phyloP scores from a whole-genome alignment of 2,888 invertebrate species.

The Epinotia brunnichana region DNA sequence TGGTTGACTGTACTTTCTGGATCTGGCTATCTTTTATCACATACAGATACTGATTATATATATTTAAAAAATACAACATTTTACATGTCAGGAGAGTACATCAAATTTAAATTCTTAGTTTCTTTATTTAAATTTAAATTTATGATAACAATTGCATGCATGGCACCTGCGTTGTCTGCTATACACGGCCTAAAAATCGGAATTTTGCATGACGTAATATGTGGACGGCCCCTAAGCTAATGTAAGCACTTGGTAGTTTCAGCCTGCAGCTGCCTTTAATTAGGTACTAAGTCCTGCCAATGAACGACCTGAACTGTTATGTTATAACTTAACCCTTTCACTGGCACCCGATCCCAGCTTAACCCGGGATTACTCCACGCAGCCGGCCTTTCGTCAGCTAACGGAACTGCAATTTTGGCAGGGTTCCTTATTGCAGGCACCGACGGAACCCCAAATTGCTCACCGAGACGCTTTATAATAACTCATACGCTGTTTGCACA shows the following conservation, averaged over 20 bases:
- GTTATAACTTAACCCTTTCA: constrained; percentile 31
- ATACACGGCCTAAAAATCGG: too few relatives aligned
- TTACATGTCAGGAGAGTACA: too few relatives aligned
- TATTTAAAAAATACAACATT: too few relatives aligned
- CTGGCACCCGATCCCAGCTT: constrained; percentile 47
- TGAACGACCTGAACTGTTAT: constrained; percentile 11
- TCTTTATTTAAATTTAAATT: too few relatives aligned
- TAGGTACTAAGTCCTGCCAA: background rate
- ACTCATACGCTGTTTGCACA: constrained; percentile 70
- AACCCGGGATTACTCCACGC: constrained; percentile 56
- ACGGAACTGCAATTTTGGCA: constrained; percentile 79
- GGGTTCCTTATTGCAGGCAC: constrained; percentile 60
- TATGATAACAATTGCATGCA: too few relatives aligned
- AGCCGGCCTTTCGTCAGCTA: constrained; percentile 49
- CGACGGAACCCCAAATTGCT: constrained; percentile 78
- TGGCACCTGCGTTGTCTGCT: too few relatives aligned
- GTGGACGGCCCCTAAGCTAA: too few relatives aligned
- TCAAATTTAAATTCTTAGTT: too few relatives aligned
- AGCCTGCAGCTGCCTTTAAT: background rate
- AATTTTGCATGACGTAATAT: too few relatives aligned
- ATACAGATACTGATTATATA: too few relatives aligned
- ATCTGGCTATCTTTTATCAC: too few relatives aligned
- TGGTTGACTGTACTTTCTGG: too few relatives aligned
- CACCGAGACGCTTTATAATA: constrained; percentile 70
- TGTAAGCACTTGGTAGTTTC: background rate